These are phyloP conservation scores for Diplodus sargus DNA, from an alignment of 2,797 vertebrate species.

Conservation along the genomic window DNA sequence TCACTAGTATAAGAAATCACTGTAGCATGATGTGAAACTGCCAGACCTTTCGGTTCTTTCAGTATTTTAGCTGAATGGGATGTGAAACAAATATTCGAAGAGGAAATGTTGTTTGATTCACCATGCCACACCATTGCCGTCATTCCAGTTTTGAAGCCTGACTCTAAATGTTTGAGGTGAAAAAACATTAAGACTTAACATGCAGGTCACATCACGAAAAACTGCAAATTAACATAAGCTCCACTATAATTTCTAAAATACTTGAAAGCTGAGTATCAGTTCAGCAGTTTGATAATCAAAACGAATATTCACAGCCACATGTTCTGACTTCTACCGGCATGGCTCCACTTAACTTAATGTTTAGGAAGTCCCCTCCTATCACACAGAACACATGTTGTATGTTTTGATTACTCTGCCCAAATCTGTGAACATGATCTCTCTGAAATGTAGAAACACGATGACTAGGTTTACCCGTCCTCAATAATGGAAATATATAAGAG, in stretches of 20 bases:
- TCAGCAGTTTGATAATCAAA: neutral
- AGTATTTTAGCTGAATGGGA: slow-evolving; percentile 1
- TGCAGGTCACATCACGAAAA: neutral
- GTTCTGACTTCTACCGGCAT: slow-evolving; percentile 5
- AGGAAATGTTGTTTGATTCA: neutral
- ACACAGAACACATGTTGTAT: neutral
- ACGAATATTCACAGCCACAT: neutral
- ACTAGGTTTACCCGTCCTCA: neutral
- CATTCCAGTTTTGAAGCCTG: neutral
- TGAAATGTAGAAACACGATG: slow-evolving; percentile 9
- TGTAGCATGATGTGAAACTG: neutral
- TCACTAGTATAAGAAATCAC: neutral
- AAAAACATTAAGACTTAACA: neutral
- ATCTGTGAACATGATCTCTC: neutral
- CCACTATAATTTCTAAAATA: neutral
- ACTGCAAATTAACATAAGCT: neutral
- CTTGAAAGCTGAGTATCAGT: neutral
- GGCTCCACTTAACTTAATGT: neutral
- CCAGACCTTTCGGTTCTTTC: slow-evolving; percentile 23
- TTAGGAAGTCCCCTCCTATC: neutral
- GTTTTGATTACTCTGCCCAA: neutral
- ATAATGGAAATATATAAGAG: neutral
- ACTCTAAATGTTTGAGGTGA: slow-evolving; percentile 11
- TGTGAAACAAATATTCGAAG: neutral
- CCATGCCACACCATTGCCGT: neutral